Evolutionary conservation across 2,888 invertebrate genomes (phyloP).

Genomic region (Caenorhabditis sinica): DNA sequence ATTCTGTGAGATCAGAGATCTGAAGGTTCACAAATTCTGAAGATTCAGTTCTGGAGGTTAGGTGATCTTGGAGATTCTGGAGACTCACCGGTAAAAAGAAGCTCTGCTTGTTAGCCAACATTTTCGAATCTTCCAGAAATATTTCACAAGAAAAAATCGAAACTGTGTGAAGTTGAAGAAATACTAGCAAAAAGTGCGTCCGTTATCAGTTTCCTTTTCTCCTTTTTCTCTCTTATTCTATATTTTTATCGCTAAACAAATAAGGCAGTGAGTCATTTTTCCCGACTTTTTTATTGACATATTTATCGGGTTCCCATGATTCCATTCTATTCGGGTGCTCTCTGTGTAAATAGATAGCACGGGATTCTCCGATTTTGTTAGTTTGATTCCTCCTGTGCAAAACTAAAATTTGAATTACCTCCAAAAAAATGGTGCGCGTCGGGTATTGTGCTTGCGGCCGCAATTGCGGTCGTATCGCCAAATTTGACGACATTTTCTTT

Average conservation of each 20-base stretch:
- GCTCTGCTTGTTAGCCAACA: slow-evolving; percentile 19
- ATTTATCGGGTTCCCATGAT: not conserved
- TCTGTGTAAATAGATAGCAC: slow-evolving; percentile 25
- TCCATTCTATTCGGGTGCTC: not conserved
- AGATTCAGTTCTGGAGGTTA: too few species aligned
- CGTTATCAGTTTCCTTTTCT: slow-evolving; percentile 11
- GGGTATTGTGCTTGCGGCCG: not conserved
- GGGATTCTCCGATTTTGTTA: not conserved
- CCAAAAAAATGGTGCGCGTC: slow-evolving; percentile 13
- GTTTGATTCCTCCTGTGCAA: too few species aligned
- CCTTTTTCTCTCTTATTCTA: not conserved
- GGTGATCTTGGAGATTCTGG: too few species aligned
- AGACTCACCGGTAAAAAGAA: slow-evolving; percentile 41
- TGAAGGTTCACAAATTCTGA: too few species aligned
- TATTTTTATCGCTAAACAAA: slow-evolving; percentile 44
- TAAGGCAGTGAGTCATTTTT: slow-evolving; percentile 30
- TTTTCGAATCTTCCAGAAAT: slow-evolving; percentile 5
- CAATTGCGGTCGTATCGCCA: slow-evolving; percentile 8
- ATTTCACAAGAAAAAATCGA: not conserved
- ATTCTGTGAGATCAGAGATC: too few species aligned
- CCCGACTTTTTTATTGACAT: slow-evolving; percentile 9
- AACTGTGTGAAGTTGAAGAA: not conserved
- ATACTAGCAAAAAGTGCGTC: not conserved
- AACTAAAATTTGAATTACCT: slow-evolving; percentile 1
- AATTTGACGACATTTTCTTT: slow-evolving; percentile 10